Base-by-base conservation (phyloP, 2,888 invertebrate genomes). In the Salticus scenicus region DNA sequence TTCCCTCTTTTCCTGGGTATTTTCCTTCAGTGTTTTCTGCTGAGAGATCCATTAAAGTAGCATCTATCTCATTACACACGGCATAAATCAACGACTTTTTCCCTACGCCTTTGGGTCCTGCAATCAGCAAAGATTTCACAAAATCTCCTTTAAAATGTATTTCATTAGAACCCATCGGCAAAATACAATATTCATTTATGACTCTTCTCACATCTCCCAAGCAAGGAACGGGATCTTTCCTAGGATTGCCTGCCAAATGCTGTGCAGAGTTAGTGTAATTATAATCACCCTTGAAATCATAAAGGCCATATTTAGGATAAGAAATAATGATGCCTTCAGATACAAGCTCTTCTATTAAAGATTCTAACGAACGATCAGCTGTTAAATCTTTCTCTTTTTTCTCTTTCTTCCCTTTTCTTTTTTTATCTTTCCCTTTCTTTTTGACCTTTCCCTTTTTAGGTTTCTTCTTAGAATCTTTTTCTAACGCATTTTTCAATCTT, bases 1-100 rank as follows among this genome's bases (percentile, higher is more conserved):
- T 92, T 0, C 98, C 98, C 0, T 97, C 94, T 92, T 98, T 98
- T 0, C 98, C 98, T 0, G 97, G 97, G 92, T 98, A 98, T 92
- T 98, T 98, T 4, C 98, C 98, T 0, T 95, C 97, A 87, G 98
- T 95, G 91, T 98, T 98, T 0, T 95, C 94, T 12, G 98, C 96
- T 0, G 97, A 96, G 20, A 98, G 92, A 90, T 98, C 98, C 90
- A 98, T 97, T 0, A 98, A 92, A 47, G 95, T 95, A 0, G 97
- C 97, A 0, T 97, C 97, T 1, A 95, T 93, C 92, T 98, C 98
- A 2, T 94, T 95, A 90, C 97, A 98, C 76, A 98, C 94, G 0
- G 97, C 95, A 89, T 97, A 93, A 0, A 97, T 94, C 51, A 98
- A 91, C 92, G 95, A 94, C 90, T 95, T 95, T 90, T 98, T 98